Percentiles rank a stretch among this genome's conserved stretches.
Evolutionary conservation across 2,797 vertebrate genomes (phyloP).

Genomic region (Ctenopoma multispine): DNA sequence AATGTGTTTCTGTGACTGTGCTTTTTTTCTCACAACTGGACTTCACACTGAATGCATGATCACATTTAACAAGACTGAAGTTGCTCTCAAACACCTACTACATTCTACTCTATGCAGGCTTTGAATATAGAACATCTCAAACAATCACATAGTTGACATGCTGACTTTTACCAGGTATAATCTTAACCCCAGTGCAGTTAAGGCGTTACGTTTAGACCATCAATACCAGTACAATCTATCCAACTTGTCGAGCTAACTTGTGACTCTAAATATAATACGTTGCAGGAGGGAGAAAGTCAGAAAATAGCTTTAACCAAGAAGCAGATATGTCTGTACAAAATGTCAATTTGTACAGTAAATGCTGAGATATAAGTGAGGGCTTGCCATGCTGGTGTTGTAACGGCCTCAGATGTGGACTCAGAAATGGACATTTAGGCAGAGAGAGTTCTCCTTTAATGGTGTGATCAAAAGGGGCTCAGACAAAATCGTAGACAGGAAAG

Average conservation of each 20-base stretch:
- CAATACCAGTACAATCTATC: background rate
- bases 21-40: constrained; percentile 42
- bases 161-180: no score
- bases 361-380: background rate
- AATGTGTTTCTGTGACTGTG: constrained; percentile 44
- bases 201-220: no score
- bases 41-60: constrained; percentile 24
- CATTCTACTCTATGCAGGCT: background rate
- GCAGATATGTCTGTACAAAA: background rate
- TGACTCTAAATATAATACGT: background rate
- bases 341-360: background rate
- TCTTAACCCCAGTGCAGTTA: no score
- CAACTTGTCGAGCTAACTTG: background rate
- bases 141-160: no score
- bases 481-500: no score
- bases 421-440: no score
- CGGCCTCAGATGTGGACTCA: no score
- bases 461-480: no score
- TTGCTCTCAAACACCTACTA: constrained; percentile 5
- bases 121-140: background rate
- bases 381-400: background rate
- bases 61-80: constrained; percentile 28
- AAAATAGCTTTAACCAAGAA: background rate
- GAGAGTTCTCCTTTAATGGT: no score
- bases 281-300: background rate